Evolutionary conservation across 2,113 vertebrate species (phyloP), one percentile per base, ranked within the genome.

Genomic region (Leptobrachium leishanense): DNA sequence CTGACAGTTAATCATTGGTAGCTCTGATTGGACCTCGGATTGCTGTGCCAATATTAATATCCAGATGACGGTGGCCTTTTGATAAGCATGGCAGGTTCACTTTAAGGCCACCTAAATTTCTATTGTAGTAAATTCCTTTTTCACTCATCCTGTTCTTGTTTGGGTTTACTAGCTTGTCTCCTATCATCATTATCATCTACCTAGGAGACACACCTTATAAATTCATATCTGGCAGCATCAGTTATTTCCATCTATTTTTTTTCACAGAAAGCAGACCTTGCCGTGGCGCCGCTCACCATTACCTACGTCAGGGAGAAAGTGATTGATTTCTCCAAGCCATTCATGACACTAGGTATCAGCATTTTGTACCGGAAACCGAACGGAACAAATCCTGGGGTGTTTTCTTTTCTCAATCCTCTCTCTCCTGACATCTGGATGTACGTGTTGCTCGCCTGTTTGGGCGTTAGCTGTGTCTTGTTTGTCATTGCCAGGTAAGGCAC

Each of bases 361-460:
- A 98, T 99, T 81, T 92, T 99, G 76, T 99, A 99, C 87, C 94
- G 97, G 83, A 98, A 98, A 80, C 97, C 97, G 72, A 98, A 98
- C 40, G 96, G 98, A 83, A 98, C 98, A 85, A 98, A 98, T 76
- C 98, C 98, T 0, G 97, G 98, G 0, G 96, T 98, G 6, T 98
- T 99, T 88, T 99, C 98, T 79, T 99, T 99, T 86, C 86, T 99
- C 84, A 98, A 97, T 83, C 98, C 98, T 0, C 92, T 99, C 43
- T 99, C 98, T 50, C 97, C 98, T 43, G 98, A 98, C 84, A 98
- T 99, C 90, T 99, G 98, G 98, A 97, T 98, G 97, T 99, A 98
- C 1, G 96, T 99, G 57, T 90, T 99, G 67, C 89, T 99, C 85
- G 97, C 98, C 75, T 99, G 97, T 86, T 92, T 99, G 2, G 98